Percentiles rank a stretch among this genome's conserved stretches.
phyloP scores from a whole-genome alignment of 2,113 vertebrate genomes.

The Candoia aspera region DNA sequence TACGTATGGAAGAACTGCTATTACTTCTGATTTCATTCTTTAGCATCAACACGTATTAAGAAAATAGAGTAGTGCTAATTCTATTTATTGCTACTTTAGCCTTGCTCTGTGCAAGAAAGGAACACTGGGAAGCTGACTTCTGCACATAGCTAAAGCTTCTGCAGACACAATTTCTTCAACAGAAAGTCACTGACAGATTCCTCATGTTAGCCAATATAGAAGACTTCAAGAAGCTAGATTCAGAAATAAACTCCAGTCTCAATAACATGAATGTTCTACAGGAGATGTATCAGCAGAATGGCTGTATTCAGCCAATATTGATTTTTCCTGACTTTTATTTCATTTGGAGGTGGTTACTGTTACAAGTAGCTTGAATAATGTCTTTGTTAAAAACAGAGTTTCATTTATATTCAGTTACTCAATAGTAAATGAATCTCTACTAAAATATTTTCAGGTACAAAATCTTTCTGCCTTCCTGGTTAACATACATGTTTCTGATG shows the following conservation, averaged over 20 bases:
- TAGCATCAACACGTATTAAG: constrained; percentile 59
- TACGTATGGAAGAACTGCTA: constrained; percentile 64
- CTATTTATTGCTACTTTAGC: constrained; percentile 45
- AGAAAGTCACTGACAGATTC: constrained; percentile 21
- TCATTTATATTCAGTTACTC: constrained; percentile 80
- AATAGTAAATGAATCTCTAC: constrained; percentile 75
- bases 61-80: constrained; percentile 56
- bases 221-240: constrained; percentile 58
- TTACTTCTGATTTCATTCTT: constrained; percentile 60
- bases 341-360: constrained; percentile 76
- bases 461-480: constrained; percentile 73
- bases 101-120: constrained; percentile 46
- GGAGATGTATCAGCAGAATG: constrained; percentile 70
- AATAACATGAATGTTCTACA: constrained; percentile 63
- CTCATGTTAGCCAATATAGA: constrained; percentile 42
- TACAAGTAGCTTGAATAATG: constrained; percentile 81
- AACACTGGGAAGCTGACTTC: rapidly evolving
- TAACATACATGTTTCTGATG: constrained; percentile 43
- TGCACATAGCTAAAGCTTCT: constrained; percentile 32
- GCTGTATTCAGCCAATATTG: constrained; percentile 69
- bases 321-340: constrained; percentile 79
- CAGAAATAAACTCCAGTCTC: constrained; percentile 59
- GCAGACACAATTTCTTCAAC: constrained; percentile 21
- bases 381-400: constrained; percentile 81
- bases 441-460: constrained; percentile 79